A percentile compares a stretch with the other conserved stretches of the same genome.
phyloP scores from a whole-genome alignment of 1,140 invertebrate species.

The Hermetia illucens region DNA sequence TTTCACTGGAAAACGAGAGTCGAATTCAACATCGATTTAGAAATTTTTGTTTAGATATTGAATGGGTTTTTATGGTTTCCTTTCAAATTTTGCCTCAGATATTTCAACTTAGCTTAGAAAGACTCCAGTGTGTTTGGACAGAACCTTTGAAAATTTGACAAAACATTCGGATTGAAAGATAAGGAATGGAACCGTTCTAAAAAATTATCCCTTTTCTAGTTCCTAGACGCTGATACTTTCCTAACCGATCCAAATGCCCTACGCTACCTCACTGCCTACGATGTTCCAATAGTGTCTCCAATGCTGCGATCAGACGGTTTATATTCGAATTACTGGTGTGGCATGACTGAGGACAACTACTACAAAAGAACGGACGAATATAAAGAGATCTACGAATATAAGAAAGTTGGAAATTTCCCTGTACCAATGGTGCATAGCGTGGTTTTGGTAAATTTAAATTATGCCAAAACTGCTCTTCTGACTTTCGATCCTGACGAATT shows the following conservation, averaged over 20 bases:
- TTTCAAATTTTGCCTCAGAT: no score
- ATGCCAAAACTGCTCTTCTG: constrained; percentile 43
- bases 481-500: constrained; percentile 60
- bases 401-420: constrained; percentile 58
- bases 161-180: no score
- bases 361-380: constrained; percentile 81
- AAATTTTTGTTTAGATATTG: no score
- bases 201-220: constrained; percentile 40
- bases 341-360: constrained; percentile 77
- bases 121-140: no score
- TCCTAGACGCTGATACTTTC: constrained; percentile 81
- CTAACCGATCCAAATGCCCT: constrained; percentile 59
- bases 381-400: constrained; percentile 57
- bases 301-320: constrained; percentile 73
- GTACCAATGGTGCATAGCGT: constrained; percentile 91
- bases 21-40: no score
- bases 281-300: constrained; percentile 56
- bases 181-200: neutral
- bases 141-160: no score
- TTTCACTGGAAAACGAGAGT: no score
- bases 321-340: constrained; percentile 95
- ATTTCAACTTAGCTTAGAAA: no score
- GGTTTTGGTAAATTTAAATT: constrained; percentile 66
- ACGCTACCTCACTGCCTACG: constrained; percentile 48
- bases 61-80: no score